Evolutionary conservation across 1,140 invertebrate species (phyloP).

Genomic region (Vanessa tameamea): DNA sequence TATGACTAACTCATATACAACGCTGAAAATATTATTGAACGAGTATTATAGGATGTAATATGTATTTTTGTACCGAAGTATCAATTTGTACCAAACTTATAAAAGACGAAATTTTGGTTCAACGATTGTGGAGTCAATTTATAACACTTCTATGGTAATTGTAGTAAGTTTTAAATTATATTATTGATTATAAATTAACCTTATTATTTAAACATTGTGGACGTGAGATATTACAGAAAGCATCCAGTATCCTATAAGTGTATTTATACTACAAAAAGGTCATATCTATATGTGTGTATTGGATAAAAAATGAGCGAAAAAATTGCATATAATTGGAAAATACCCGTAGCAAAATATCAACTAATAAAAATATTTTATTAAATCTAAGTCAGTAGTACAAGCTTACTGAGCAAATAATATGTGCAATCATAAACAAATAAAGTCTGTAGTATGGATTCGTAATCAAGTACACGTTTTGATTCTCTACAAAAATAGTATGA

Average conservation of each 20-base stretch:
- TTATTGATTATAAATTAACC: not conserved
- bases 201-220: not conserved
- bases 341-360: not conserved
- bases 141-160: not conserved
- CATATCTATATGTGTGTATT: not conserved
- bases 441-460: constrained; percentile 11
- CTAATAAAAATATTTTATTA: constrained; percentile 8
- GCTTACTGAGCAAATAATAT: constrained; percentile 14
- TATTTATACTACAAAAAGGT: too few species aligned
- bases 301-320: not conserved
- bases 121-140: not conserved
- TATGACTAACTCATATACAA: too few species aligned
- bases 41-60: not conserved
- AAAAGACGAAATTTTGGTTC: not conserved
- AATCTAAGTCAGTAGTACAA: constrained; percentile 25
- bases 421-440: constrained; percentile 14
- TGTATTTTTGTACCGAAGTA: not conserved
- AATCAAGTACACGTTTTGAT: constrained; percentile 10
- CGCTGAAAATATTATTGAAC: too few species aligned
- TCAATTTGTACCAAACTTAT: not conserved
- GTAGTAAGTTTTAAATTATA: constrained; percentile 7
- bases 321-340: constrained; percentile 4
- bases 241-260: not conserved
- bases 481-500: constrained; percentile 14
- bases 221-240: not conserved